These are phyloP conservation scores for Lophura nycthemera DNA, from an alignment of 2,113 vertebrate species.

Conservation along the genomic window DNA sequence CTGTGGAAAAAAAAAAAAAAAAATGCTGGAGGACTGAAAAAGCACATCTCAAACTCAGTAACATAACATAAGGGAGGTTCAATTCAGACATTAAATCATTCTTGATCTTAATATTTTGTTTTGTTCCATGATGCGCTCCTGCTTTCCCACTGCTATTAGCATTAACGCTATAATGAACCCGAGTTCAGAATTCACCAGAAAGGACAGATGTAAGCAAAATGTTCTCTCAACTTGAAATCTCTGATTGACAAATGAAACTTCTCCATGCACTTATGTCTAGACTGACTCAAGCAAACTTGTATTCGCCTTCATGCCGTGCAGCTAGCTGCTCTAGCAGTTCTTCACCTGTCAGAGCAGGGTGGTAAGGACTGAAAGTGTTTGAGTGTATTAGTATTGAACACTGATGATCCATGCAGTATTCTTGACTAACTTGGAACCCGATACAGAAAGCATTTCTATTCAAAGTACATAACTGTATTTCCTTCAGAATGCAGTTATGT, in stretches of 20 bases:
- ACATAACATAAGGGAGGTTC: constrained; percentile 41
- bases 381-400: not conserved
- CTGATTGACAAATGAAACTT: not conserved
- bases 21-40: constrained; percentile 25
- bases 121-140: not conserved
- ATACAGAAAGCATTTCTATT: not conserved
- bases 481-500: not conserved
- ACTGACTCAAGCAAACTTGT: not conserved
- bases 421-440: not conserved
- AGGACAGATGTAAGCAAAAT: constrained; percentile 4
- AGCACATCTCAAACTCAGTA: constrained; percentile 6
- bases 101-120: constrained; percentile 26
- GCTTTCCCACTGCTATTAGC: not conserved
- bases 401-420: not conserved
- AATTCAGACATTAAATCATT: constrained; percentile 46
- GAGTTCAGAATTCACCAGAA: not conserved
- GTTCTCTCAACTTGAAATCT: not conserved
- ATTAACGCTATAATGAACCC: constrained; percentile 30
- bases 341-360: not conserved
- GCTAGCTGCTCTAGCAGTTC: not conserved
- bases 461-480: not conserved
- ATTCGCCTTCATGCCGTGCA: not conserved
- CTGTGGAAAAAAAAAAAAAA: constrained; percentile 24
- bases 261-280: not conserved
- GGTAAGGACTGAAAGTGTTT: not conserved